Evolutionary conservation across 2,113 vertebrate genomes (phyloP).

Genomic region (Silurus glanis): DNA sequence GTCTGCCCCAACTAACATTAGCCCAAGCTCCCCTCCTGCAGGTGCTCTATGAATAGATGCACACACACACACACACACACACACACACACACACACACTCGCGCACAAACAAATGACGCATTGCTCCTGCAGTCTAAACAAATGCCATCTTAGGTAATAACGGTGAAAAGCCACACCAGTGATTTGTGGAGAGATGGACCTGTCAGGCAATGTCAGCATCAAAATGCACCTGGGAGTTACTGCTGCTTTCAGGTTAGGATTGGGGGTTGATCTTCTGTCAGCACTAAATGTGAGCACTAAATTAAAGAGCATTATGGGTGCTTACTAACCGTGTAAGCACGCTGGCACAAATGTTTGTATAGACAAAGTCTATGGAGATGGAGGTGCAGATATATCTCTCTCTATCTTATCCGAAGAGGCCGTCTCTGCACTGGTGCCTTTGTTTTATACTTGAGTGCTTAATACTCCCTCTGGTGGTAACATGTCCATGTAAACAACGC

Average conservation of each 20-base stretch:
- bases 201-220: constrained; percentile 39
- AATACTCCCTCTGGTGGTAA: constrained; percentile 82
- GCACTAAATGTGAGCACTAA: not conserved
- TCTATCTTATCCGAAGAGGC: constrained; percentile 47
- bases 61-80: constrained; percentile 33
- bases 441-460: constrained; percentile 75
- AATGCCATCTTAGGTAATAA: constrained; percentile 45
- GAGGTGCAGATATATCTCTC: not conserved
- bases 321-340: not conserved
- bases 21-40: constrained; percentile 19
- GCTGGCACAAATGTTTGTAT: not conserved
- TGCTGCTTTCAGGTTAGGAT: constrained; percentile 50
- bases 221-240: constrained; percentile 60
- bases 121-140: constrained; percentile 32
- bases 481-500: constrained; percentile 75
- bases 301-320: not conserved
- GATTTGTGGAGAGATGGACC: constrained; percentile 37
- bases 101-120: constrained; percentile 30
- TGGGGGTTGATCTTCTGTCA: constrained; percentile 31
- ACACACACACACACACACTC: constrained; percentile 41
- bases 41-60: constrained; percentile 25
- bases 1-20: constrained; percentile 14
- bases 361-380: not conserved
- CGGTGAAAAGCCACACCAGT: constrained; percentile 23
- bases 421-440: constrained; percentile 68